phyloP scores from a whole-genome alignment of 2,113 vertebrate species.

The Chamaetylas fuelleborni region DNA sequence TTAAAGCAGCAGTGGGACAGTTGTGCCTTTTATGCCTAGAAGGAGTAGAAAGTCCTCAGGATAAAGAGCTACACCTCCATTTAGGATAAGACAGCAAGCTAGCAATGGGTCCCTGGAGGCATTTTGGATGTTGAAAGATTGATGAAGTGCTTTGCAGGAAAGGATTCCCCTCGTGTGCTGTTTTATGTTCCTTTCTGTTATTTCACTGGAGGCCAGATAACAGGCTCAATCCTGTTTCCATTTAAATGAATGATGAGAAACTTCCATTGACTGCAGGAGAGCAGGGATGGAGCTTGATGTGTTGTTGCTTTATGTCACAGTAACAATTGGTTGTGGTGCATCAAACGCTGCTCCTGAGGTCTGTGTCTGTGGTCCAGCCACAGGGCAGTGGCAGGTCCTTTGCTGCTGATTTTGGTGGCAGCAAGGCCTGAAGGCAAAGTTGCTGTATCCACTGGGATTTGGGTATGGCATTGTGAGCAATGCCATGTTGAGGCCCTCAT shows the following conservation, averaged over 20 bases:
- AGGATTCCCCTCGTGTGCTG: conserved; percentile 4
- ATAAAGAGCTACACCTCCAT: not conserved
- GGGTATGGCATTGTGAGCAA: not conserved
- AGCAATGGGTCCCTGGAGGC: not conserved
- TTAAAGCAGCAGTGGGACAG: not conserved
- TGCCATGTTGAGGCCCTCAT: rapidly evolving
- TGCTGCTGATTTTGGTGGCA: not conserved
- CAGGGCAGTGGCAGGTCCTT: not conserved
- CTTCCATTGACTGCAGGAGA: conserved; percentile 4
- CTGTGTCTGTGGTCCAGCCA: not conserved
- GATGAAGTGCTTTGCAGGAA: conserved; percentile 34
- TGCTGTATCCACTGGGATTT: not conserved
- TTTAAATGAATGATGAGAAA: conserved; percentile 37
- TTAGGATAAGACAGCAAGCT: not conserved
- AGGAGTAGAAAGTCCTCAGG: not conserved
- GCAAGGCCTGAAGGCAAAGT: not conserved
- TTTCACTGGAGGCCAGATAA: conserved; percentile 44
- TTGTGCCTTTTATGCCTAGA: not conserved
- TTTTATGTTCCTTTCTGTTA: conserved; percentile 35
- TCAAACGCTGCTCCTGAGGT: not conserved
- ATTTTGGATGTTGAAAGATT: conserved; percentile 32
- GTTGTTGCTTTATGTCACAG: not conserved
- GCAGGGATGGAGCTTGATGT: not conserved
- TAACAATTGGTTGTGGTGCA: not conserved
- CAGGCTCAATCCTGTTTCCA: conserved; percentile 27